A percentile compares a stretch with the other conserved stretches of the same genome.
These are phyloP conservation scores for Scyliorhinus canicula DNA, from an alignment of 2,797 vertebrate genomes.

Conservation along the genomic window DNA sequence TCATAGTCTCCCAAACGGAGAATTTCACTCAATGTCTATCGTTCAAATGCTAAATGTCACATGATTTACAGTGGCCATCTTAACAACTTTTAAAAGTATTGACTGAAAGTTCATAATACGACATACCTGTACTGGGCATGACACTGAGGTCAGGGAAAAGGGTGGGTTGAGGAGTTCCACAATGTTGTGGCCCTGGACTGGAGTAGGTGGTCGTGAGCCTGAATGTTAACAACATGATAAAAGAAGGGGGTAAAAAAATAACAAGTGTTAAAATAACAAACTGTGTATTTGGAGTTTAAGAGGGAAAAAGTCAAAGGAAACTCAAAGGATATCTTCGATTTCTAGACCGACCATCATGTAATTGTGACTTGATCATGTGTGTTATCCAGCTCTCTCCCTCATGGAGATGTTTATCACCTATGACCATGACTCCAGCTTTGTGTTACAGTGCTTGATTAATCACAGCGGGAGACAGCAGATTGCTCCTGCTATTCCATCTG, in stretches of 20 bases:
- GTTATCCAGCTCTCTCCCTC: not conserved
- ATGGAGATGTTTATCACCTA: not conserved
- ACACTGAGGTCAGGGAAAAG: not conserved
- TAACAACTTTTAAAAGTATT: too few relatives aligned
- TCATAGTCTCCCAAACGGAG: too few relatives aligned
- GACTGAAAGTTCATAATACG: too few relatives aligned
- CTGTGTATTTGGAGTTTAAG: not conserved
- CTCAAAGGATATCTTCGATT: not conserved
- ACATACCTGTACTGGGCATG: too few relatives aligned
- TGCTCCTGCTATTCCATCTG: constrained; percentile 16
- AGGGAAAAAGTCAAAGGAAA: not conserved
- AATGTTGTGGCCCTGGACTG: not conserved
- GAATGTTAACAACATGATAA: not conserved
- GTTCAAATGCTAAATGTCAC: too few relatives aligned
- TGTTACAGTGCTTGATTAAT: constrained; percentile 20
- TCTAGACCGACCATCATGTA: not conserved
- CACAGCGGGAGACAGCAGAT: not conserved
- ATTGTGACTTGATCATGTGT: not conserved
- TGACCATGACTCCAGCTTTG: not conserved
- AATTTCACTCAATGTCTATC: too few relatives aligned
- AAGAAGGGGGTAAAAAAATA: not conserved
- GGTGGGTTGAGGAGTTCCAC: not conserved
- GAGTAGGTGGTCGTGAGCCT: not conserved
- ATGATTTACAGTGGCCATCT: too few relatives aligned
- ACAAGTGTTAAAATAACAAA: too few relatives aligned